phyloP scores from a whole-genome alignment of 2,888 invertebrate genomes.

The Netelia inedita region DNA sequence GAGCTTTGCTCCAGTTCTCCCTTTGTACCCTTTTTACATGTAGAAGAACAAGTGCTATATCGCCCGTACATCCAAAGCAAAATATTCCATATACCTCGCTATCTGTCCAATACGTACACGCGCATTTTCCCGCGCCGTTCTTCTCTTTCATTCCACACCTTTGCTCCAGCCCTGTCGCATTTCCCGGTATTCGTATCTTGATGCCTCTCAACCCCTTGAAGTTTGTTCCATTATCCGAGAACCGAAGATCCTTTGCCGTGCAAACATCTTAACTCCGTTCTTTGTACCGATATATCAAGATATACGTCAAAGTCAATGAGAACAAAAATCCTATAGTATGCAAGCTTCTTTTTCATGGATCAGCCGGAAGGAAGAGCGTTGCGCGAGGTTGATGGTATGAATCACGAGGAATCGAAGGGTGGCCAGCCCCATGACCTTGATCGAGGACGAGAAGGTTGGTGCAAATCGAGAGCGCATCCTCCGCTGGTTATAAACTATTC shows the following conservation, averaged over 20 bases:
- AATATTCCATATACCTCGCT: slow-evolving; percentile 12
- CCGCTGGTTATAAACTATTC: slow-evolving; percentile 2
- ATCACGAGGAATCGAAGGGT: slow-evolving; percentile 12
- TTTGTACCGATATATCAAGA: background rate
- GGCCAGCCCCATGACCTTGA: slow-evolving; percentile 14
- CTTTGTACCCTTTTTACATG: slow-evolving; percentile 1
- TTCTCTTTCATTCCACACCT: background rate
- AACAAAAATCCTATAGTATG: background rate
- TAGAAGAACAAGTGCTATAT: slow-evolving; percentile 16
- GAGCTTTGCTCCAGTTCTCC: slow-evolving; percentile 38
- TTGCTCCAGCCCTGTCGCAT: background rate
- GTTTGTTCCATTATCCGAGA: background rate
- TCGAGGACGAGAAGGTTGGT: slow-evolving; percentile 19
- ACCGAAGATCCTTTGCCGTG: background rate
- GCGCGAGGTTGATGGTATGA: slow-evolving; percentile 1
- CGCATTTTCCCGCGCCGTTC: background rate
- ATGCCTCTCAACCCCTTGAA: background rate
- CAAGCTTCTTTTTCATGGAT: background rate
- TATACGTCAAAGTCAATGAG: background rate
- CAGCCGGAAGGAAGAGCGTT: background rate
- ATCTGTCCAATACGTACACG: background rate
- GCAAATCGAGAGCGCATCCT: background rate
- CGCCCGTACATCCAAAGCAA: background rate
- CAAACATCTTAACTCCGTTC: background rate
- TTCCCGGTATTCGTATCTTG: background rate